These are phyloP conservation scores for Saguinus midas DNA, from an alignment of 2,113 vertebrate species.

Conservation along the genomic window DNA sequence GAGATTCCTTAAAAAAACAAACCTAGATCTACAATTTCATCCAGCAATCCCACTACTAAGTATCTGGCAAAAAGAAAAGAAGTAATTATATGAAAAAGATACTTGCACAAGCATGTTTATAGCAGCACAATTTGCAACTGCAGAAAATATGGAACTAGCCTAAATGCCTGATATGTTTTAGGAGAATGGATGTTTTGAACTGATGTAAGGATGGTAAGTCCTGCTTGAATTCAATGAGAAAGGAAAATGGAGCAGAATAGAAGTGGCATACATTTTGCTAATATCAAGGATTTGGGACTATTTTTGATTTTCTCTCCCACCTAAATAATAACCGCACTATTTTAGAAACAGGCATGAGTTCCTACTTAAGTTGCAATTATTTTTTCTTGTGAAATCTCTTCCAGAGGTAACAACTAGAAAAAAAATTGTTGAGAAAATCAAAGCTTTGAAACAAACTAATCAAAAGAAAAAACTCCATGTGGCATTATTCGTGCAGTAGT, in stretches of 20 bases:
- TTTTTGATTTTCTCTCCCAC: not conserved
- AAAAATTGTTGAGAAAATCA: not conserved
- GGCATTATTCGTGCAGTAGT: not conserved
- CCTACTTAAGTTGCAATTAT: not conserved
- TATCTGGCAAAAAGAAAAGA: not conserved
- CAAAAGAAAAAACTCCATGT: not conserved
- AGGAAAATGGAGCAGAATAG: not conserved
- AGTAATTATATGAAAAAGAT: not conserved
- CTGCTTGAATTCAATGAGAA: not conserved
- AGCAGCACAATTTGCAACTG: not conserved
- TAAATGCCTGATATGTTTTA: not conserved
- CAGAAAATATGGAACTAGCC: no score
- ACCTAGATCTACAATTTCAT: not conserved
- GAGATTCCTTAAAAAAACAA: not conserved
- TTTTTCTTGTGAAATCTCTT: conserved; percentile 1
- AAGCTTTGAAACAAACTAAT: conserved; percentile 30
- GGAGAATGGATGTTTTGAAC: not conserved
- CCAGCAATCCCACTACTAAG: not conserved
- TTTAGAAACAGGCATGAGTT: not conserved
- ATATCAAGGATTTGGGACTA: not conserved
- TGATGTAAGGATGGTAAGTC: not conserved
- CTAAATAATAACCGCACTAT: not conserved
- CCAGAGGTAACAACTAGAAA: not conserved
- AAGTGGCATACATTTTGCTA: not conserved
- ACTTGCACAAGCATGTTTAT: not conserved